Percentiles rank a stretch among this genome's conserved stretches.
Evolutionary conservation across 2,888 invertebrate genomes (phyloP).

Genomic region (Pandemis heparana): DNA sequence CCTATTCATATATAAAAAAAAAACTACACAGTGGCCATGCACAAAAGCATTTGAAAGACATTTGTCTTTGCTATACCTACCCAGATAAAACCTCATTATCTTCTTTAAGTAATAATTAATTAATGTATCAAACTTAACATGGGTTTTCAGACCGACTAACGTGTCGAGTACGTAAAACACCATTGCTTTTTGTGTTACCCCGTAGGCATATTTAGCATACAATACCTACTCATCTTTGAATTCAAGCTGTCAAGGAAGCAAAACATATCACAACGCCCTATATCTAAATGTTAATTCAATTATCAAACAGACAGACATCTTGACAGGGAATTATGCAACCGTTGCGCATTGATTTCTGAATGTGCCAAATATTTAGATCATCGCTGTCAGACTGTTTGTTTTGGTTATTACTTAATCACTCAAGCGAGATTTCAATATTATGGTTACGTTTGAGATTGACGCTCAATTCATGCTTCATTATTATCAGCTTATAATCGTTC

Average conservation of each 20-base stretch:
- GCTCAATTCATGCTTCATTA: background rate
- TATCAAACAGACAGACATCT: constrained; percentile 33
- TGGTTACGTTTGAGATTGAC: background rate
- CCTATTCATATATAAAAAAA: too few species aligned
- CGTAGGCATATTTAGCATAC: background rate
- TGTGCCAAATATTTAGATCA: constrained; percentile 39
- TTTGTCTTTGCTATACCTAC: too few species aligned
- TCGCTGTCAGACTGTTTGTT: constrained; percentile 38
- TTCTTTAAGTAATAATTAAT: too few species aligned
- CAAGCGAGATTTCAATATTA: background rate
- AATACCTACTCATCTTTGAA: constrained; percentile 10
- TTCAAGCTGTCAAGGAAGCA: constrained; percentile 9
- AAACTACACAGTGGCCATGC: too few species aligned
- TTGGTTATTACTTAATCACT: constrained; percentile 28
- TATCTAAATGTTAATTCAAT: constrained; percentile 39
- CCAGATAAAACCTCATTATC: too few species aligned
- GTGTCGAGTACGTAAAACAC: too few species aligned
- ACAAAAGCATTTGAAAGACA: too few species aligned
- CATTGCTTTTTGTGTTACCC: too few species aligned
- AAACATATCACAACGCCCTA: constrained; percentile 24
- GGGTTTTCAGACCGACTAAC: too few species aligned
- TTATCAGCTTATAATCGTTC: too few species aligned
- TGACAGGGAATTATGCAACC: constrained; percentile 32
- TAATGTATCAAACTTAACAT: too few species aligned
- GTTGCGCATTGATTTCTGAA: constrained; percentile 17